Evolutionary conservation across 2,113 vertebrate genomes (phyloP).

Genomic region (Delphinapterus leucas): DNA sequence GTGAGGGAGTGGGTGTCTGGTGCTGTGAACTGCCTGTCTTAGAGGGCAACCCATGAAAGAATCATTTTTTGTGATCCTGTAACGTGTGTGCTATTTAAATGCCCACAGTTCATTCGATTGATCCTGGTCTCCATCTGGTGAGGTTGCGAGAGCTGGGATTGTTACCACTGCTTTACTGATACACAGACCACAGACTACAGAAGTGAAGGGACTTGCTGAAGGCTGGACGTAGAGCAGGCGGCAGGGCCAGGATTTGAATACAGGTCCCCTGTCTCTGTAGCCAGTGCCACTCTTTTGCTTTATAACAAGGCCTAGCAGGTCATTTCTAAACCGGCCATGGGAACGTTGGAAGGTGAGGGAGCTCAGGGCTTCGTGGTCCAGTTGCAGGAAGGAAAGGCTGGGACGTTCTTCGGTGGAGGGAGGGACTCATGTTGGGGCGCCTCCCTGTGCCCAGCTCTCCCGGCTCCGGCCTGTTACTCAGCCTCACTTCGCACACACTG

Average conservation of each 20-base stretch:
- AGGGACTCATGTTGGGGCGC: background rate
- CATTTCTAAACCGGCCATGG: background rate
- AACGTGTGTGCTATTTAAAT: background rate
- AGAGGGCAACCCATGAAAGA: background rate
- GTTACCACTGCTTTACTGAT: accelerated
- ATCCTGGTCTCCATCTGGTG: background rate
- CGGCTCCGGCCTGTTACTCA: background rate
- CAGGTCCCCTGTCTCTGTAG: background rate
- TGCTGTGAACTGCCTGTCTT: background rate
- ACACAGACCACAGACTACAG: background rate
- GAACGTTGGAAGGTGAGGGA: background rate
- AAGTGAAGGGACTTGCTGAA: background rate
- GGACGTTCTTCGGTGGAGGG: background rate
- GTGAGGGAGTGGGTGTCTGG: background rate
- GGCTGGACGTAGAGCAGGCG: background rate
- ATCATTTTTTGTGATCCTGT: background rate
- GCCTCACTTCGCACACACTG: background rate
- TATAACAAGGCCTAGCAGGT: background rate
- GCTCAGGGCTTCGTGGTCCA: background rate
- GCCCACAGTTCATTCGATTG: background rate
- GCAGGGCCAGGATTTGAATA: background rate
- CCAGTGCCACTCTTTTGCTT: background rate
- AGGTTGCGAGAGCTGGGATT: background rate
- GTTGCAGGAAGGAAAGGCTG: background rate
- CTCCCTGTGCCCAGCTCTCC: no score